Percentiles rank a stretch among this genome's conserved stretches.
These are phyloP conservation scores for Onychostruthus taczanowskii DNA, from an alignment of 2,113 vertebrate species.

Conservation along the genomic window DNA sequence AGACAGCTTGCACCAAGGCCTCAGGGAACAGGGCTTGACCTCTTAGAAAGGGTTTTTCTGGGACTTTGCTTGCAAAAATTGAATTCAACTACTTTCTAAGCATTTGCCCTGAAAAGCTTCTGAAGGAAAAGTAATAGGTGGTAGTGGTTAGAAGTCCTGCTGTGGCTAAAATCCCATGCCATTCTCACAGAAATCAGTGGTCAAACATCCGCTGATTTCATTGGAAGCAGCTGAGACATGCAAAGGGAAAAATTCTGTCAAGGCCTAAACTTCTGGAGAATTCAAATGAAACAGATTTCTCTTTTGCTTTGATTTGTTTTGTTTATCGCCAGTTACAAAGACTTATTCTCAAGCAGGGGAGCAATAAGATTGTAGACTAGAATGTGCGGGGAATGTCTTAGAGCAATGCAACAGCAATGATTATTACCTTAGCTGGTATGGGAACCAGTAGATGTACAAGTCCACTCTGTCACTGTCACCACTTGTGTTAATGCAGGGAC, in stretches of 20 bases:
- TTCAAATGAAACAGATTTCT: not conserved
- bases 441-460: not conserved
- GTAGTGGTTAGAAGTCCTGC: not conserved
- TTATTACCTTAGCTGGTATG: not conserved
- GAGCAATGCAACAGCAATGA: not conserved
- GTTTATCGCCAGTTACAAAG: not conserved
- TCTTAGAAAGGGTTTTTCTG: not conserved
- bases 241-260: not conserved
- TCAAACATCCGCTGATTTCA: not conserved
- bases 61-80: slow-evolving; percentile 3
- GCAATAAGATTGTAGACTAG: not conserved
- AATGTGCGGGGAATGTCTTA: not conserved
- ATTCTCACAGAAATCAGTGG: slow-evolving; percentile 6
- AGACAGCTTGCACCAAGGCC: not conserved
- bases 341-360: not conserved
- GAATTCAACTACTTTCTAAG: slow-evolving; percentile 10
- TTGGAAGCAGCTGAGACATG: not conserved
- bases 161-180: not conserved
- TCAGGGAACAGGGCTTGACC: not conserved
- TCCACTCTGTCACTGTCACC: not conserved
- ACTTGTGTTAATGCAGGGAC: not conserved
- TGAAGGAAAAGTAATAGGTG: not conserved
- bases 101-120: not conserved
- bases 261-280: not conserved
- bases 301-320: not conserved